Evolutionary conservation across 2,113 vertebrate genomes (phyloP).

Genomic region (Oreochromis spilurus): DNA sequence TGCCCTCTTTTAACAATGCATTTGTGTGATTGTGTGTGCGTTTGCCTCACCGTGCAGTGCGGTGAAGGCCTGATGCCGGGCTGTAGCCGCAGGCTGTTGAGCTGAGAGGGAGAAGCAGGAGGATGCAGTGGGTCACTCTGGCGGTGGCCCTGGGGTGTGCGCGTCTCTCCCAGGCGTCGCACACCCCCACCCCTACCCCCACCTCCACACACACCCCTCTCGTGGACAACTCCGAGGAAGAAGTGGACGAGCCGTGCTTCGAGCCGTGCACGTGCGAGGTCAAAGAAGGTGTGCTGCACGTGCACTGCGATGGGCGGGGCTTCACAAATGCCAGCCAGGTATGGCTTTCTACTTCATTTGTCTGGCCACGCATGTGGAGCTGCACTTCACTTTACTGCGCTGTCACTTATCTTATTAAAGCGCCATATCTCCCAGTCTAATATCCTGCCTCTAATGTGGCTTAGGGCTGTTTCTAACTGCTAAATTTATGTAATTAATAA

Average conservation of each 20-base stretch:
- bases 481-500: conserved; percentile 41
- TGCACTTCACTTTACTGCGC: not conserved
- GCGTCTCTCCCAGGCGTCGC: conserved; percentile 61
- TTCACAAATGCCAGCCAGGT: conserved; percentile 97
- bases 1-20: conserved; percentile 24
- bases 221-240: conserved; percentile 94
- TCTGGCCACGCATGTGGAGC: not conserved
- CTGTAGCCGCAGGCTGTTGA: conserved; percentile 65
- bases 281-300: conserved; percentile 95
- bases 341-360: not conserved
- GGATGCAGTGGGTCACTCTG: conserved; percentile 96
- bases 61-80: conserved; percentile 63
- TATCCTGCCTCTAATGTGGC: conserved; percentile 20
- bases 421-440: not conserved
- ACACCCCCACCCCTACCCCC: conserved; percentile 89
- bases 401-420: not conserved
- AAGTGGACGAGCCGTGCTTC: conserved; percentile 95
- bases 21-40: conserved; percentile 2
- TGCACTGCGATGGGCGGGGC: conserved; percentile 96
- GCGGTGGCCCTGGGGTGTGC: conserved; percentile 73
- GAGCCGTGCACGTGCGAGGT: conserved; percentile 98
- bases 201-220: conserved; percentile 88
- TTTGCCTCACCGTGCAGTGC: conserved; percentile 49
- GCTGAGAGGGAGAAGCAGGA: conserved; percentile 76
- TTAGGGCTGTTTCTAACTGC: conserved; percentile 21